phyloP scores from a whole-genome alignment of 1,140 invertebrate species.

The Cylas formicarius region DNA sequence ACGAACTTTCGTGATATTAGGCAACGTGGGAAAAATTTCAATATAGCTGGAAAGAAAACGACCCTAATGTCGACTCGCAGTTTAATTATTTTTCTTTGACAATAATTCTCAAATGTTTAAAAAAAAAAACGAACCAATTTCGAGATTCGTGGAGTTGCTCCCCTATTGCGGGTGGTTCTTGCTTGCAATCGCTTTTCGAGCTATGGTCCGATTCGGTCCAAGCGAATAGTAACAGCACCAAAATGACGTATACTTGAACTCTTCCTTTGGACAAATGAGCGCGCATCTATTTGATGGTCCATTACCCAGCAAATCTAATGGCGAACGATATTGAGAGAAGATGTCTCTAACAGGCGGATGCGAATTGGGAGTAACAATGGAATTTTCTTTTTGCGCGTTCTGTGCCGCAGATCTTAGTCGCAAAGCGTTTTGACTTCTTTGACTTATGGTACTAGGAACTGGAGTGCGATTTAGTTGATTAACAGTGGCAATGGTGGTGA shows the following conservation, averaged over 20 bases:
- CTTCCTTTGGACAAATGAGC: constrained; percentile 89
- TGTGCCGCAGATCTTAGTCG: neutral
- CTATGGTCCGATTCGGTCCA: constrained; percentile 34
- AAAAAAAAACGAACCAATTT: no score
- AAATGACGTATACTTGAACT: constrained; percentile 90
- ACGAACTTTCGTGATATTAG: no score
- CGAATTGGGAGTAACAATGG: constrained; percentile 11
- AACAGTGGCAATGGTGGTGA: constrained; percentile 8
- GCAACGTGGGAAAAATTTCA: no score
- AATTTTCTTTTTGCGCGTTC: neutral
- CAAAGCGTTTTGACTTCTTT: neutral
- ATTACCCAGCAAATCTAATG: constrained; percentile 88
- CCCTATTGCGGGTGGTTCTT: constrained; percentile 10
- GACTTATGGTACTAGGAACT: neutral
- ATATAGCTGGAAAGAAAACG: no score
- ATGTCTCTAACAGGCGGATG: constrained; percentile 46
- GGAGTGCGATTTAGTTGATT: constrained; percentile 6
- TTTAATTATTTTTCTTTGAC: no score
- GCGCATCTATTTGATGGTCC: constrained; percentile 91
- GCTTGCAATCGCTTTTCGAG: constrained; percentile 27
- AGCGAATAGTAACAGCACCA: constrained; percentile 80
- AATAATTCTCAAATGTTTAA: no score
- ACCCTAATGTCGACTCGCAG: no score
- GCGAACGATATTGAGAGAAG: constrained; percentile 45
- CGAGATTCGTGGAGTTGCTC: no score